Evolutionary conservation across 2,113 vertebrate species (phyloP).

Genomic region (Hyaena hyaena): DNA sequence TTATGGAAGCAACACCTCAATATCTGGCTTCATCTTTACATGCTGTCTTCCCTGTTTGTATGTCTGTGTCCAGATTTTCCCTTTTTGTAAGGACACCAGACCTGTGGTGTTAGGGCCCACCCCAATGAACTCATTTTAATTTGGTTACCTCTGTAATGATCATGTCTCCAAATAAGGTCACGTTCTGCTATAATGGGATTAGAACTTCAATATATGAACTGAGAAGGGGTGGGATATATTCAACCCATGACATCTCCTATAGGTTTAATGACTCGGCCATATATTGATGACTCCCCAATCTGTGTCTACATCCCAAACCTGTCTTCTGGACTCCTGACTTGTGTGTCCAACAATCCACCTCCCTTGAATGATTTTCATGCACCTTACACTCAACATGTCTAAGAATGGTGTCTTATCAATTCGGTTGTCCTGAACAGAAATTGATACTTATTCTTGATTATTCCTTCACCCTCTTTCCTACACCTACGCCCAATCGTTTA

Average conservation of each 20-base stretch:
- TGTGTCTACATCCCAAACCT: not conserved
- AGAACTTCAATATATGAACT: not conserved
- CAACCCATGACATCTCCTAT: not conserved
- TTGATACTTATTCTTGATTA: not conserved
- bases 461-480: not conserved
- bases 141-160: not conserved
- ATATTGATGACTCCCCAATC: not conserved
- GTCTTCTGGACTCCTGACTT: not conserved
- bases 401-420: not conserved
- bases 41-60: not conserved
- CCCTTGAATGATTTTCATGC: not conserved
- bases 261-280: not conserved
- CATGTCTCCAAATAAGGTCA: not conserved
- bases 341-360: not conserved
- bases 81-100: not conserved
- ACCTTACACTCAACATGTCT: not conserved
- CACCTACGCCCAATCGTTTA: not conserved
- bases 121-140: not conserved
- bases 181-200: not conserved
- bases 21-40: not conserved
- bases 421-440: not conserved
- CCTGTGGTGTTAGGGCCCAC: not conserved
- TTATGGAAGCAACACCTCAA: not conserved
- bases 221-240: accelerated
- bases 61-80: not conserved